A percentile compares a stretch with the other conserved stretches of the same genome.
Evolutionary conservation across 2,113 vertebrate species (phyloP).

Genomic region (Aspiorhynchus laticeps): DNA sequence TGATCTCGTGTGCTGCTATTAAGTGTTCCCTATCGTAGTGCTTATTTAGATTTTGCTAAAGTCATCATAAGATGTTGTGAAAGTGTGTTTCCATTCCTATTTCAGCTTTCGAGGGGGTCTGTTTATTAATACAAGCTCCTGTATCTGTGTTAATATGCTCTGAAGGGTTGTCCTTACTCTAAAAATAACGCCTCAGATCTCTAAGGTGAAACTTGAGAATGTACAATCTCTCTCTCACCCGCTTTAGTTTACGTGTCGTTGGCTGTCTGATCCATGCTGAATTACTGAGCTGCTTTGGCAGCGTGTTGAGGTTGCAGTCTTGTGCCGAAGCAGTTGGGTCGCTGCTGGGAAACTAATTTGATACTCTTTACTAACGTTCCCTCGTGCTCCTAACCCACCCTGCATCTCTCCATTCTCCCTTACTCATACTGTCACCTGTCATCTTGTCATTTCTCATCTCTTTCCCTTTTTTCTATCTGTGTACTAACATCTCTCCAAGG

Average conservation of each 20-base stretch:
- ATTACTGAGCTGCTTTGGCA: conserved; percentile 41
- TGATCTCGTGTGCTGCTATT: neutral
- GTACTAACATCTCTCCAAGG: conserved; percentile 52
- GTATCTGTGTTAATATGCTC: conserved; percentile 71
- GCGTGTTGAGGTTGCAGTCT: neutral
- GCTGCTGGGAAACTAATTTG: conserved; percentile 39
- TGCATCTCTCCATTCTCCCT: neutral
- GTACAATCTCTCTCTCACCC: conserved; percentile 18
- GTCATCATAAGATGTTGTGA: conserved; percentile 13
- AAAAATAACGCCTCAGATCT: conserved; percentile 73
- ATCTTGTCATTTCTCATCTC: conserved; percentile 6
- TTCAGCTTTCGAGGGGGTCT: conserved; percentile 61
- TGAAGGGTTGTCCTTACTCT: conserved; percentile 68
- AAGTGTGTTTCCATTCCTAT: conserved; percentile 54
- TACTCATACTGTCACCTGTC: conserved; percentile 27
- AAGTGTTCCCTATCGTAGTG: conserved; percentile 19
- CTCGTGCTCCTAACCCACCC: neutral
- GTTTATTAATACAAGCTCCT: conserved; percentile 70
- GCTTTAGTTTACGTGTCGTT: conserved; percentile 21
- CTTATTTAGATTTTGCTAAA: conserved; percentile 29
- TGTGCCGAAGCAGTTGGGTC: conserved; percentile 24
- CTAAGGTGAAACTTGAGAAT: conserved; percentile 73
- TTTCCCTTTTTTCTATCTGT: neutral
- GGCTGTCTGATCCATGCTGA: conserved; percentile 29
- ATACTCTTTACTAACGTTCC: conserved; percentile 41